Evolutionary conservation across 2,797 vertebrate genomes (phyloP), one percentile per base, ranked within the genome.

Genomic region (Danio jaintianensis): DNA sequence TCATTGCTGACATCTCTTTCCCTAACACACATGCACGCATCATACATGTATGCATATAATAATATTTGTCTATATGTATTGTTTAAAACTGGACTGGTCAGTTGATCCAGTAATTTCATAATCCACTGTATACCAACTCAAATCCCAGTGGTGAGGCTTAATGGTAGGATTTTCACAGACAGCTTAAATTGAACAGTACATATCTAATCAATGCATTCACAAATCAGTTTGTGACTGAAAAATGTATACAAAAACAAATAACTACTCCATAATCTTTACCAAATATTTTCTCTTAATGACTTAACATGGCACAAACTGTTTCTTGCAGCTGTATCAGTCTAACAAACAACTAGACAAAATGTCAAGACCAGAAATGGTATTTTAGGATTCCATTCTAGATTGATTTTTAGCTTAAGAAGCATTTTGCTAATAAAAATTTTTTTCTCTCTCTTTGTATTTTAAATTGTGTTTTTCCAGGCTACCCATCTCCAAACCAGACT

Each of bases 401-500:
- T 20, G 42, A 18, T 42, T 68, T 50, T 50, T 16, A 36, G 12
- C 40, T 22, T 56, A 43, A 20, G 10, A 63, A 42, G 15, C 29
- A 38, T 5, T 5, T 7, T 9, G 15, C 4, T 56, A 12, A 63
- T 5, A 43, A 42, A 8, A 42, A 8, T 4, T n/a, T 11, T 29
- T 0, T 47, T 50, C 7, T 5, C 5, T 15, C 11, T 40, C 12
- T 58, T 74, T 18, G 43, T 50, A 5, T 10, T 15, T 6, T 8
- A 71, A 52, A 10, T 61, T 77, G 6, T 13, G 22, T 72, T 69
- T 43, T 48, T 15, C 69, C 61, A 95, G 95, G 87, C 62, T 96
- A 96, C 74, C 88, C 91, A 56, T 74, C 90, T 64, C 88, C 90
- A 18, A 70, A 87, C 85, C 91, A 93, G 68, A 47, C 87, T 2